These are phyloP conservation scores for Eupithecia abbreviata DNA, from an alignment of 2,888 invertebrate species.

Conservation along the genomic window DNA sequence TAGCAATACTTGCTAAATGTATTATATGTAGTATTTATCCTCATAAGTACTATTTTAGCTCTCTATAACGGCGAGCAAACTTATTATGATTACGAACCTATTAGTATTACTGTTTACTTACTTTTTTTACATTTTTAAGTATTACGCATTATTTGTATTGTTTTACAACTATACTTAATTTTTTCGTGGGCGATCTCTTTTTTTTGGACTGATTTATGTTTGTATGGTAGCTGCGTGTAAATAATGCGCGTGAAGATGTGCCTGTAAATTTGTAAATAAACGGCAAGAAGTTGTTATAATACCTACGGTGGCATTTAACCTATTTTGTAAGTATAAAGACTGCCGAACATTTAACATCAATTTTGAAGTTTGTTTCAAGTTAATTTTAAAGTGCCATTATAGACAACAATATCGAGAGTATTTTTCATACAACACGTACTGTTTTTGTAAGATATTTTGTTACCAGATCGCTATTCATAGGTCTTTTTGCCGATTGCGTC, in stretches of 20 bases:
- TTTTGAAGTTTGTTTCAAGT: slow-evolving; percentile 20
- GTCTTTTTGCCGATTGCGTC: slow-evolving; percentile 5
- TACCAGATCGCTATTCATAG: slow-evolving; percentile 22
- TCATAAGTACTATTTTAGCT: background rate
- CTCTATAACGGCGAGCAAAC: slow-evolving; percentile 9
- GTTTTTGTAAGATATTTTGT: slow-evolving; percentile 21
- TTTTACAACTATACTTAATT: slow-evolving; percentile 58
- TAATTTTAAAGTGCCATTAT: slow-evolving; percentile 32
- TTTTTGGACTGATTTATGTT: slow-evolving; percentile 71
- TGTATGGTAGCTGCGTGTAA: slow-evolving; percentile 47
- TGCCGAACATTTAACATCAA: slow-evolving; percentile 41
- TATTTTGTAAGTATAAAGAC: slow-evolving; percentile 49
- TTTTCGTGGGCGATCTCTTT: slow-evolving; percentile 63
- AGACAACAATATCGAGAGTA: slow-evolving; percentile 18
- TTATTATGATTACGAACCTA: slow-evolving; percentile 42
- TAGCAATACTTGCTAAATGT: background rate
- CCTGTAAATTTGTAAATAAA: slow-evolving; percentile 55
- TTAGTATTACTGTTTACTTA: slow-evolving; percentile 44
- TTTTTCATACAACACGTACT: slow-evolving; percentile 13
- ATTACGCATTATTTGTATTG: slow-evolving; percentile 54
- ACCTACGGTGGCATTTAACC: slow-evolving; percentile 43
- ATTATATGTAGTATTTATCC: background rate
- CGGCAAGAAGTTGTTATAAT: slow-evolving; percentile 39
- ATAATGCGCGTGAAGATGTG: slow-evolving; percentile 45
- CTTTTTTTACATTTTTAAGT: slow-evolving; percentile 3